Evolutionary conservation across 1,140 invertebrate species (phyloP).

Genomic region (Triops longicaudatus): DNA sequence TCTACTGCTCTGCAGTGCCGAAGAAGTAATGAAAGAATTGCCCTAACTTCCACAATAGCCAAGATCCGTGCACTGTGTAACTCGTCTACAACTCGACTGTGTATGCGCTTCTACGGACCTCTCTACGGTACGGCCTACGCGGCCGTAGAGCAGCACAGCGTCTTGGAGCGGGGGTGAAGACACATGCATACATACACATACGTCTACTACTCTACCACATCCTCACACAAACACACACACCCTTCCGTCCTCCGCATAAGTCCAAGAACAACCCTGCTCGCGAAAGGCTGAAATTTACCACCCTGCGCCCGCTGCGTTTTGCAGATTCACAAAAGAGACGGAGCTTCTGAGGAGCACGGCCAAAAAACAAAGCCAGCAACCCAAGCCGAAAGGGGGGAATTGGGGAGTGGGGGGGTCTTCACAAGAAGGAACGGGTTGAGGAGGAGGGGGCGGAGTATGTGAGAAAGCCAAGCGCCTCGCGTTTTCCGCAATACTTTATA

Average conservation of each 20-base stretch:
- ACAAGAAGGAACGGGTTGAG: conserved; percentile 17
- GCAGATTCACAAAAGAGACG: conserved; percentile 15
- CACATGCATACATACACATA: conserved; percentile 21
- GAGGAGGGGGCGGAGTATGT: conserved; percentile 25
- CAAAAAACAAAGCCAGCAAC: not conserved
- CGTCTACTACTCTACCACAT: conserved; percentile 7
- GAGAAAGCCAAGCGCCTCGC: conserved; percentile 17
- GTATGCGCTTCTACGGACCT: conserved; percentile 10
- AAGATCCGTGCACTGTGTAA: not conserved
- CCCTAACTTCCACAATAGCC: not conserved
- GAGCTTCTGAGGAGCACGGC: not conserved
- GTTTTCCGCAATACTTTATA: conserved; percentile 1
- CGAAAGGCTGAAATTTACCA: conserved; percentile 11
- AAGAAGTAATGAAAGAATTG: not conserved
- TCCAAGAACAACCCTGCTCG: not conserved
- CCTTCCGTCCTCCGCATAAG: not conserved
- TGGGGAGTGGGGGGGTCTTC: conserved; percentile 21
- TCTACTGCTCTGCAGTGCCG: not conserved
- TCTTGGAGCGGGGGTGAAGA: conserved; percentile 6
- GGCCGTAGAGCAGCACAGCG: conserved; percentile 13
- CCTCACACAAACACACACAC: conserved; percentile 19
- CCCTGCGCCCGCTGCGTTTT: conserved; percentile 9
- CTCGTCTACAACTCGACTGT: conserved; percentile 11
- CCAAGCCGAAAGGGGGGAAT: not conserved
- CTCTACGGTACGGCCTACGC: conserved; percentile 13